These are phyloP conservation scores for Cyphomyrmex costatus DNA, from an alignment of 1,140 invertebrate species.

Conservation along the genomic window DNA sequence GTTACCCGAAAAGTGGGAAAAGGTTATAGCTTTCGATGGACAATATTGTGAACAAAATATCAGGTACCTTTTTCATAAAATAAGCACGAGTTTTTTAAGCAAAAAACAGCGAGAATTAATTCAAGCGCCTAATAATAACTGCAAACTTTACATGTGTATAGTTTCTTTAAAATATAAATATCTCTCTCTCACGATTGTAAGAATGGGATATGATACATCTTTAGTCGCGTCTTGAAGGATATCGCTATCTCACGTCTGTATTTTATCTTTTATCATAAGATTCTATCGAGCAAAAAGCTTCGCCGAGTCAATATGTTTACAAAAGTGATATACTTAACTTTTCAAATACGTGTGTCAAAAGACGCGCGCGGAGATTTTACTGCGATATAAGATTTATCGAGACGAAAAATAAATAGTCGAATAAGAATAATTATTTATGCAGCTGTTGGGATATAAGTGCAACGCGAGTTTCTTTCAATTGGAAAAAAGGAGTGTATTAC, in stretches of 20 bases:
- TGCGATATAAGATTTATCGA: background rate
- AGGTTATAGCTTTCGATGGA: too few relatives aligned
- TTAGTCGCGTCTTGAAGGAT: background rate
- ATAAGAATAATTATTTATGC: background rate
- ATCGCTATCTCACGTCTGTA: conserved; percentile 2
- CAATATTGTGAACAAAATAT: too few relatives aligned
- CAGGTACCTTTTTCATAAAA: too few relatives aligned
- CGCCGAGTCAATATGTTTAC: background rate
- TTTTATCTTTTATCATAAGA: background rate
- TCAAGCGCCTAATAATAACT: too few relatives aligned
- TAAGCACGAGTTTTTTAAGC: too few relatives aligned
- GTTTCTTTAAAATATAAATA: too few relatives aligned
- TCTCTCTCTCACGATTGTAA: too few relatives aligned
- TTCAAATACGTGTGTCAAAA: background rate
- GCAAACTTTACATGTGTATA: too few relatives aligned
- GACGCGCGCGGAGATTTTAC: background rate
- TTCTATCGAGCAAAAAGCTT: background rate
- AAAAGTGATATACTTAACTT: background rate
- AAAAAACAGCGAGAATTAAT: too few relatives aligned
- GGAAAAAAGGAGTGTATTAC: background rate
- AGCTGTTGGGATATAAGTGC: background rate
- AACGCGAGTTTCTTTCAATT: background rate
- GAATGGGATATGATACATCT: too few relatives aligned
- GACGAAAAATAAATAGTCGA: background rate
- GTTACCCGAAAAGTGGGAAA: too few relatives aligned